A percentile compares a stretch with the other conserved stretches of the same genome.
Conservation (phyloP, 2,113 vertebrate genomes). For the Phycodurus eques region DNA sequence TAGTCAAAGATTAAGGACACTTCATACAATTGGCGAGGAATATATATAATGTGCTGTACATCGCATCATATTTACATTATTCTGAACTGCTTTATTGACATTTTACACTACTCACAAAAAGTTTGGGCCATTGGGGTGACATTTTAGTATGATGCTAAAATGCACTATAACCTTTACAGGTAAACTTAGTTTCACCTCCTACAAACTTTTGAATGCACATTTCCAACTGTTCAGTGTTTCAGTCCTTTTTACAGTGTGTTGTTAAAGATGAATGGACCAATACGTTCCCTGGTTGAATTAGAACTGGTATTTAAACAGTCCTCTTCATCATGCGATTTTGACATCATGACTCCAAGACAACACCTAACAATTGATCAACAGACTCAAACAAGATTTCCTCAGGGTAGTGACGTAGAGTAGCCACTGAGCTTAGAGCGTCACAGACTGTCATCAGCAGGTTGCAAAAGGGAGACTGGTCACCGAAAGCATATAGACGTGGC, state of each 20-base stretch:
- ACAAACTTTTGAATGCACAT: background rate
- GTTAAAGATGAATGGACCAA: too few relatives aligned
- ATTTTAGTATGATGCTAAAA: background rate
- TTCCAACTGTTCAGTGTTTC: background rate
- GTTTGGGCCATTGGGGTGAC: background rate
- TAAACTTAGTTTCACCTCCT: background rate
- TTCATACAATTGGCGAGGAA: conserved; percentile 44
- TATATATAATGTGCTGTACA: conserved; percentile 15
- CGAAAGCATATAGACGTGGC: too few relatives aligned
- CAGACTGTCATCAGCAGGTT: too few relatives aligned
- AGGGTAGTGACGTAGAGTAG: too few relatives aligned
- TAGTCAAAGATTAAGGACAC: conserved; percentile 70
- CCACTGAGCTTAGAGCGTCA: too few relatives aligned
- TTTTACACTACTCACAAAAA: background rate
- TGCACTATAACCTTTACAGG: background rate
- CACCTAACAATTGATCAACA: too few relatives aligned
- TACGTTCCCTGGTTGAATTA: too few relatives aligned
- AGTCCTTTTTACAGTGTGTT: background rate
- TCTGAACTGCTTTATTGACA: conserved; percentile 22
- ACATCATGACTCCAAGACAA: too few relatives aligned
- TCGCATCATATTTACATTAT: conserved; percentile 22
- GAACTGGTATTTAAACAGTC: too few relatives aligned
- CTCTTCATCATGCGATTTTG: too few relatives aligned
- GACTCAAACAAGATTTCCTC: too few relatives aligned
- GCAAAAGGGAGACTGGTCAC: too few relatives aligned